Evolutionary conservation across 2,888 invertebrate genomes (phyloP), one percentile per base, ranked within the genome.

Genomic region (Subacronicta megacephala): DNA sequence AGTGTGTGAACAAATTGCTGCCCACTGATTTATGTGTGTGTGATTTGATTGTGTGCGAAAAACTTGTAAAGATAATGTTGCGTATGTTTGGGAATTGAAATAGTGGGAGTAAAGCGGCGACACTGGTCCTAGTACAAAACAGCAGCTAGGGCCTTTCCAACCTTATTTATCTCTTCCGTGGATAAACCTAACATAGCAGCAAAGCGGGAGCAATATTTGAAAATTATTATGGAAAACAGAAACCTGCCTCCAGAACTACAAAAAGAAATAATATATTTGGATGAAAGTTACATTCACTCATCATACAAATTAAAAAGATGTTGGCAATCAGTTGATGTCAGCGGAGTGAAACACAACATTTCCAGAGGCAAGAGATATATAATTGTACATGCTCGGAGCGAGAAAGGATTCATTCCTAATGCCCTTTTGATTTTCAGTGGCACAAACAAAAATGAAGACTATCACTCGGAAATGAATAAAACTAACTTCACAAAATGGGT

Each of bases 241-340:
- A 51, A 61, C 40, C 55, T 69, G 43, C 70, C 75, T 4, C 50
- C 60, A 43, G 72, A 71, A 15, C 37, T 66, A 0, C 36, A 46
- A 63, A 65, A 72, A 58, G 13, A 70, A 35, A 67, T 76, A n/a
- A 62, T 77, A 41, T 76, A 74, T 59, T 46, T 77, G n/a, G 75
- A 78, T 67, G 77, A 78, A 43, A 78, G 72, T 42, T 76, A 76
- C 35, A 64, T 76, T 18, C 75, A 78, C 42, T 40, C 44, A 3
- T 68, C 63, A 3, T 71, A 67, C 40, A 73, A 66, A 46, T 17
- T 69, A 15, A 64, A 53, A 16, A 73, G 62, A 61, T 74, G 72
- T 49, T 74, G 76, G 72, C 69, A 77, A 29, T 59, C 62, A 3
- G 41, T 47, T 12, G 44, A 62, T n/a, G 38, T 42, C 0, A 13